phyloP scores from a whole-genome alignment of 35 echinoderm and acorn worm genomes.

The Apostichopus parvimensis region DNA sequence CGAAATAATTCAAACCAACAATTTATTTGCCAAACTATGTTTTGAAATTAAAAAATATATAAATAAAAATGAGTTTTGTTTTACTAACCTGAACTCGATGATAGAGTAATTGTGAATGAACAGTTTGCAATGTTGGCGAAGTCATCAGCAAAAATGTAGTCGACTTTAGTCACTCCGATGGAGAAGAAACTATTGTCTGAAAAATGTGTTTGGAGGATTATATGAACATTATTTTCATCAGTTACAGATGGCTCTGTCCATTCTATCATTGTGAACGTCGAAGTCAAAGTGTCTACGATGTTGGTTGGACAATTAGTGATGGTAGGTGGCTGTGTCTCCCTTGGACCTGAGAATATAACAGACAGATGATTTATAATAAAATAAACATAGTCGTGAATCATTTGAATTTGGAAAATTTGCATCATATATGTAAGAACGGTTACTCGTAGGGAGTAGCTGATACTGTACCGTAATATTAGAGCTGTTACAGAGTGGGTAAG shows the following conservation, averaged over 20 bases:
- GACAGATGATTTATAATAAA: background rate
- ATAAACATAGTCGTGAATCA: background rate
- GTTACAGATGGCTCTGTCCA: background rate
- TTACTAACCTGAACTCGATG: background rate
- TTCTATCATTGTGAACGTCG: background rate
- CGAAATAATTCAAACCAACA: too few species aligned
- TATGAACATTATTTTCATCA: background rate
- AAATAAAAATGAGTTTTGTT: too few species aligned
- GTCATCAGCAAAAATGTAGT: conserved; percentile 38
- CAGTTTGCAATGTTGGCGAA: conserved; percentile 25
- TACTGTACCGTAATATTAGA: too few species aligned
- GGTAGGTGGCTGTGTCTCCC: background rate
- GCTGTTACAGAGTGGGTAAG: too few species aligned
- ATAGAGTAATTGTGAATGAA: conserved; percentile 14
- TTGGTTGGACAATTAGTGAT: background rate
- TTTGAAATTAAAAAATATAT: too few species aligned
- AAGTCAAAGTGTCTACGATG: background rate
- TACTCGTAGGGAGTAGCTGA: too few species aligned
- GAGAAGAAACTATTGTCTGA: conserved; percentile 6
- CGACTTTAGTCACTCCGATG: background rate
- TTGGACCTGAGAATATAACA: background rate
- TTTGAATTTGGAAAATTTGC: background rate
- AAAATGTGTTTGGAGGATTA: background rate
- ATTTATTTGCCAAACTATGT: too few species aligned
- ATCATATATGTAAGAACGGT: background rate